phyloP scores from a whole-genome alignment of 2,797 vertebrate species.

The Trematomus bernacchii region DNA sequence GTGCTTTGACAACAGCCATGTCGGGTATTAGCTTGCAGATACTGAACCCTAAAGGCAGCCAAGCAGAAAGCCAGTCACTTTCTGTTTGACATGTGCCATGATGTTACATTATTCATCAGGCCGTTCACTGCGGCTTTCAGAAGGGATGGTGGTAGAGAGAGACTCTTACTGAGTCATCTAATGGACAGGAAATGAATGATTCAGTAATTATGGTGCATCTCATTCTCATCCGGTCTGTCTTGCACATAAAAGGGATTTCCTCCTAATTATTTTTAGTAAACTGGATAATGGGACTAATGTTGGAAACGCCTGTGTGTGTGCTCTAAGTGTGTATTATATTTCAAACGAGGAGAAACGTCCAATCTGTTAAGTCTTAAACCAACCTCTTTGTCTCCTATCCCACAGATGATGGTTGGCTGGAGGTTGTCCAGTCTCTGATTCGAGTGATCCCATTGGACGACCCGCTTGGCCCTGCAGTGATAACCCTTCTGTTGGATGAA shows the following conservation, averaged over 20 bases:
- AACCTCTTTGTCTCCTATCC: constrained; percentile 8
- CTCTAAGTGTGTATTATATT: neutral
- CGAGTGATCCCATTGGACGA: constrained; percentile 99
- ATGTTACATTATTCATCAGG: constrained; percentile 69
- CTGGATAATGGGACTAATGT: neutral
- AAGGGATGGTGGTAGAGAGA: constrained; percentile 14
- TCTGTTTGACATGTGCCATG: constrained; percentile 53
- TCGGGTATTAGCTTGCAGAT: constrained; percentile 50
- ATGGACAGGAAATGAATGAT: constrained; percentile 54
- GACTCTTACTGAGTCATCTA: constrained; percentile 43
- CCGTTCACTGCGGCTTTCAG: constrained; percentile 17
- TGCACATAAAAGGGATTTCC: neutral
- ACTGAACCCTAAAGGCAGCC: constrained; percentile 44
- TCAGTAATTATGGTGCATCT: constrained; percentile 18
- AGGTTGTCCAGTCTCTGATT: constrained; percentile 98
- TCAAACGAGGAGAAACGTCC: neutral
- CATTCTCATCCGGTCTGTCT: neutral
- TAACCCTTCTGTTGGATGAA: constrained; percentile 97
- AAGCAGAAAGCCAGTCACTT: constrained; percentile 51
- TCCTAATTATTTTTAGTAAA: neutral
- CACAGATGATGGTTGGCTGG: constrained; percentile 97
- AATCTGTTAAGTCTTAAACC: neutral
- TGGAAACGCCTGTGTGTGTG: neutral
- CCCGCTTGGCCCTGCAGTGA: constrained; percentile 97
- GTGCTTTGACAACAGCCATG: constrained; percentile 45